These are phyloP conservation scores for Caenorhabditis sp. DNA, from an alignment of 2,888 invertebrate species.

Conservation along the genomic window DNA sequence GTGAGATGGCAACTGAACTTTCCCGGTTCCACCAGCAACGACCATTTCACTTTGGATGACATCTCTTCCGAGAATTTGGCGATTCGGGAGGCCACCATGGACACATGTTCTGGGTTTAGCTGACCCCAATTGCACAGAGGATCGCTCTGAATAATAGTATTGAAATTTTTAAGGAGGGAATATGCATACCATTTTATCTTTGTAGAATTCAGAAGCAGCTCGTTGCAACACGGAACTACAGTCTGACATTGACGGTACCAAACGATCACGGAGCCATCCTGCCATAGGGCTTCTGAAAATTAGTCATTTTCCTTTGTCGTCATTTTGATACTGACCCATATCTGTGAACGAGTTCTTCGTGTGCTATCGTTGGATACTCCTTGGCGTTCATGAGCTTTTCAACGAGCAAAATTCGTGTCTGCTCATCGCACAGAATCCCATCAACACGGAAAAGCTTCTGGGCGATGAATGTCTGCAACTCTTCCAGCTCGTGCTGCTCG, in stretches of 20 bases:
- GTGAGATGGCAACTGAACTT: slow-evolving; percentile 78
- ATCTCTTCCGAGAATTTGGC: slow-evolving; percentile 70
- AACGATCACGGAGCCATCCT: slow-evolving; percentile 73
- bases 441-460: slow-evolving; percentile 78
- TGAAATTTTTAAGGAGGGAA: neutral
- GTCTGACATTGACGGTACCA: slow-evolving; percentile 72
- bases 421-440: slow-evolving; percentile 75
- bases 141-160: slow-evolving; percentile 71
- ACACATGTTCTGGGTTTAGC: slow-evolving; percentile 65
- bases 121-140: slow-evolving; percentile 75
- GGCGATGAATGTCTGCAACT: slow-evolving; percentile 75
- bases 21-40: slow-evolving; percentile 79
- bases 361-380: slow-evolving; percentile 53
- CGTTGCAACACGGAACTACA: slow-evolving; percentile 71
- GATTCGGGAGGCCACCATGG: slow-evolving; percentile 70
- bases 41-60: slow-evolving; percentile 75
- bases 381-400: slow-evolving; percentile 65
- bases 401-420: slow-evolving; percentile 73
- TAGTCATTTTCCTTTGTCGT: neutral
- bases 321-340: slow-evolving; percentile 61
- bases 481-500: slow-evolving; percentile 73
- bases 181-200: slow-evolving; percentile 62
- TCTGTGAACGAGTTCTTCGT: slow-evolving; percentile 65
- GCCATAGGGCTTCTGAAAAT: slow-evolving; percentile 69
- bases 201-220: slow-evolving; percentile 71